These are phyloP conservation scores for Rhyacophila brunnea DNA, from an alignment of 1,140 invertebrate genomes.

Conservation along the genomic window DNA sequence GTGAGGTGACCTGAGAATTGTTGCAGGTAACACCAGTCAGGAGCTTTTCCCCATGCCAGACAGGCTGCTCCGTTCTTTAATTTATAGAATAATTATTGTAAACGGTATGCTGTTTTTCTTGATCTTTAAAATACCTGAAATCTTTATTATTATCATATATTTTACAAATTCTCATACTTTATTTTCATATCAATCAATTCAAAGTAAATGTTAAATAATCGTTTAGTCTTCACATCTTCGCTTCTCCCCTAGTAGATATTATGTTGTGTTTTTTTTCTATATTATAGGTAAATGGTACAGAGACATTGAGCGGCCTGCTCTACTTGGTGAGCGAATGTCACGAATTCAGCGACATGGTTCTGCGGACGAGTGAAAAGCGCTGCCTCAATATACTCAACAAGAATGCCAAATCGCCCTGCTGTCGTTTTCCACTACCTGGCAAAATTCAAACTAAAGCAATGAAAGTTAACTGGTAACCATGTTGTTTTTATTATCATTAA, in stretches of 20 bases:
- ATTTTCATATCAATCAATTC: not conserved
- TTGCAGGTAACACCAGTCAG: too few relatives aligned
- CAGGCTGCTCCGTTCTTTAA: too few relatives aligned
- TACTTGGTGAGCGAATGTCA: conserved; percentile 56
- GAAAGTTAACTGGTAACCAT: conserved; percentile 70
- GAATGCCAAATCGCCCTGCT: conserved; percentile 53
- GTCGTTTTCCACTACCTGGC: conserved; percentile 60
- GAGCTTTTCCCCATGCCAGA: too few relatives aligned
- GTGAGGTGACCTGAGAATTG: too few relatives aligned
- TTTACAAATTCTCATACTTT: too few relatives aligned
- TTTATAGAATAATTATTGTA: too few relatives aligned
- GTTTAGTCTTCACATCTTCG: not conserved
- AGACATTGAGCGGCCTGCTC: conserved; percentile 47
- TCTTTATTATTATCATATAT: too few relatives aligned
- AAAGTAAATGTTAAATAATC: not conserved
- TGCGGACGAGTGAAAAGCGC: conserved; percentile 61
- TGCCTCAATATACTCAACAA: conserved; percentile 62
- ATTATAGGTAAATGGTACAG: conserved; percentile 50
- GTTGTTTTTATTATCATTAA: too few relatives aligned
- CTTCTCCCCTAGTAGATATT: not conserved
- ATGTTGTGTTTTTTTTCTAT: conserved; percentile 10
- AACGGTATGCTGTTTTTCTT: too few relatives aligned
- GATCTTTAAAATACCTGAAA: too few relatives aligned
- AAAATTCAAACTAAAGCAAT: conserved; percentile 62
- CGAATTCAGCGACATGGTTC: conserved; percentile 61